These are phyloP conservation scores for Enteromius unitaeniatus DNA, from an alignment of 2,797 vertebrate species.

Conservation along the genomic window DNA sequence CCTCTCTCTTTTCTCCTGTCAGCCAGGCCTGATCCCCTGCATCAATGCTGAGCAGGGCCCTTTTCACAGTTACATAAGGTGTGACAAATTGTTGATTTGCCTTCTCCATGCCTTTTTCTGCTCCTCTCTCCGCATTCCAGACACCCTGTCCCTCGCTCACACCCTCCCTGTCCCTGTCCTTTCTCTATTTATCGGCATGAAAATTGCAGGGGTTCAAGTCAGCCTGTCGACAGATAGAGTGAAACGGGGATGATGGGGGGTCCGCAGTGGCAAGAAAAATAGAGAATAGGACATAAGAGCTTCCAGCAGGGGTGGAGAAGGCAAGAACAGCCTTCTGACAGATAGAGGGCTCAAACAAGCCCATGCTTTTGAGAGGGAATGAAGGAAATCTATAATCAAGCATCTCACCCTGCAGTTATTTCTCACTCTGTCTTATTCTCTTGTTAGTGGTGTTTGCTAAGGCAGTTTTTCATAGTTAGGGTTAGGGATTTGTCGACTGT, in stretches of 20 bases:
- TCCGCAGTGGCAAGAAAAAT: conserved; percentile 31
- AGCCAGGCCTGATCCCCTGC: conserved; percentile 71
- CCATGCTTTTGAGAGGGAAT: conserved; percentile 24
- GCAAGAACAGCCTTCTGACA: conserved; percentile 36
- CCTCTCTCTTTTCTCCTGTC: conserved; percentile 62
- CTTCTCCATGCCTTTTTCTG: conserved; percentile 67
- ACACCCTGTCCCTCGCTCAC: conserved; percentile 65
- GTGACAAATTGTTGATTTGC: conserved; percentile 80
- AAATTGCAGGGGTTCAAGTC: conserved; percentile 77
- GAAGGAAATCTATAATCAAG: conserved; percentile 48
- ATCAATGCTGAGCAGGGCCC: conserved; percentile 69
- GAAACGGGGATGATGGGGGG: conserved; percentile 60
- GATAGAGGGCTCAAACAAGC: conserved; percentile 41
- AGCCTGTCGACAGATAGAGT: conserved; percentile 74
- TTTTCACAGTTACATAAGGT: conserved; percentile 73
- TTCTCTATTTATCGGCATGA: conserved; percentile 66
- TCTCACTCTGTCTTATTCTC: conserved; percentile 28
- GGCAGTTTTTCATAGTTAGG: background rate
- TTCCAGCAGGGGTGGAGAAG: conserved; percentile 18
- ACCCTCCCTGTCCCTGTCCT: conserved; percentile 37
- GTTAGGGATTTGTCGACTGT: background rate
- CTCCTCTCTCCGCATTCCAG: conserved; percentile 61
- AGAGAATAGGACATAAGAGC: conserved; percentile 62
- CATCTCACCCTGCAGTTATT: conserved; percentile 39
- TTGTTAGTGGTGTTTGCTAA: background rate